These are phyloP conservation scores for Aricia artaxerxes DNA, from an alignment of 2,888 invertebrate genomes.

Conservation along the genomic window DNA sequence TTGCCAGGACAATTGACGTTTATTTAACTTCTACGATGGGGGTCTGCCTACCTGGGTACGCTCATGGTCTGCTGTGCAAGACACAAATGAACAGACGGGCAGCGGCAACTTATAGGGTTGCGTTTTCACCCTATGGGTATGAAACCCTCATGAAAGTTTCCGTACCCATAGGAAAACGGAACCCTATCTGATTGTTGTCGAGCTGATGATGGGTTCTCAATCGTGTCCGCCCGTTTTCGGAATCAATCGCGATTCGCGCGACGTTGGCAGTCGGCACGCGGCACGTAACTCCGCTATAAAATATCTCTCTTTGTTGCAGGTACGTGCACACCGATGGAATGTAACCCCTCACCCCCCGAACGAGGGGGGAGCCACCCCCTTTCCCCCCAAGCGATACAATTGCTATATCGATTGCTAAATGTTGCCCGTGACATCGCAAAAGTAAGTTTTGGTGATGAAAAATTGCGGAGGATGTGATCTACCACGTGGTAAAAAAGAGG, in stretches of 20 bases:
- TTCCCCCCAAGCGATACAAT: neutral
- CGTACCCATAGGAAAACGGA: too few relatives aligned
- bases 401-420: neutral
- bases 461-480: too few relatives aligned
- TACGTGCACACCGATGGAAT: conserved; percentile 32
- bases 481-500: neutral
- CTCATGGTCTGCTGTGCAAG: too few relatives aligned
- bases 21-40: too few relatives aligned
- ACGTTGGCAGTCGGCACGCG: conserved; percentile 1
- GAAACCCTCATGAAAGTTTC: too few relatives aligned
- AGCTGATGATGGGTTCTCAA: neutral
- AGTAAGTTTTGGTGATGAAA: neutral
- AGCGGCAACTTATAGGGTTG: too few relatives aligned
- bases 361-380: neutral
- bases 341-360: neutral
- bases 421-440: neutral
- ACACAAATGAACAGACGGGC: too few relatives aligned
- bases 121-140: too few relatives aligned
- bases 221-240: conserved; percentile 15
- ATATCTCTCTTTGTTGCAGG: conserved; percentile 44
- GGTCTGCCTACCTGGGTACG: too few relatives aligned
- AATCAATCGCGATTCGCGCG: conserved; percentile 4
- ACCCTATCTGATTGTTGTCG: neutral
- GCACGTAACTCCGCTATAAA: conserved; percentile 35
- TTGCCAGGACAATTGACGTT: too few relatives aligned